Evolutionary conservation across 2,797 vertebrate species (phyloP), one percentile per base, ranked within the genome.

Genomic region (Channallabes apus): DNA sequence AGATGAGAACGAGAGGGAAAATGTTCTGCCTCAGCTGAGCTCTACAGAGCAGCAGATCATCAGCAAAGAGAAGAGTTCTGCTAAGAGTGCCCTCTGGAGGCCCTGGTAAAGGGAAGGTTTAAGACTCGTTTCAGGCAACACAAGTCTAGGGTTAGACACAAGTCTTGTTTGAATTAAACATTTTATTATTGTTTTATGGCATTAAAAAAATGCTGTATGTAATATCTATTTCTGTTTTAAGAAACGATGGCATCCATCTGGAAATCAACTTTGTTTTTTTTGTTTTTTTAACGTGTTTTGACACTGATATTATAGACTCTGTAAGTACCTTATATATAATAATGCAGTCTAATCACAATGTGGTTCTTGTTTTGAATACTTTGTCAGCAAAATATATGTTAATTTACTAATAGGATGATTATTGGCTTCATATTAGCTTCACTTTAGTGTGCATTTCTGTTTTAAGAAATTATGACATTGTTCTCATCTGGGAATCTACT

Each of bases 51-150:
- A 86, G 29, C 46, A 80, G 86, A 86, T 24, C 82, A 84, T 82
- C 41, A 88, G 72, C 64, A 83, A 89, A 88, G 83, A 84, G 62
- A 84, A 80, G 80, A 82, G 38, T 72, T 67, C 38, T 51, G 82
- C 61, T 73, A 88, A 82, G 82, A 80, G 77, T 4, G 11, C 56
- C 86, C 81, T 76, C 80, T 91, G 89, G 87, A 88, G 89, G 65
- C 88, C 88, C 12, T 90, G 88, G 88, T 94, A 58, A 79, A 77
- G 54, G 35, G 3, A 90, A 27, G 11, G 54, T 22, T 1, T 51
- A 75, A 32, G 54, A 77, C 17, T 22, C 29, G 3, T 18, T 29
- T 24, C 24, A 22, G 73, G 27, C 22, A 80, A 54, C 22, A 32
- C 18, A 32, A 69, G 27, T 22, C 65, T 24, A 71, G 56, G 18